These are phyloP conservation scores for Hydrophis major DNA, from an alignment of 2,797 vertebrate genomes.

Conservation along the genomic window DNA sequence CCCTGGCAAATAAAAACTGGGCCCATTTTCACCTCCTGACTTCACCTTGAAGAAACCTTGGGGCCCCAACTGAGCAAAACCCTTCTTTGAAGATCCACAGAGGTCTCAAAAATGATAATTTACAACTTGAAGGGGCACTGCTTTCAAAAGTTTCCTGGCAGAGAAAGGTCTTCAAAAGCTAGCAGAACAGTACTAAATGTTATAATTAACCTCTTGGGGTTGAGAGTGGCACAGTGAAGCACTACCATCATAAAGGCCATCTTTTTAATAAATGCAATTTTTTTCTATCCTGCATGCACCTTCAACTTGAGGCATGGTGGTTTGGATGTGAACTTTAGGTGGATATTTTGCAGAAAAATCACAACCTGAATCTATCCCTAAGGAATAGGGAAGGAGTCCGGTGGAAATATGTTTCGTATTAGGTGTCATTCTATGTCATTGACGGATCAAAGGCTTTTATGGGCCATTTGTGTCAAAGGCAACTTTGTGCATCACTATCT, in stretches of 20 bases:
- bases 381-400: not conserved
- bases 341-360: not conserved
- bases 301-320: not conserved
- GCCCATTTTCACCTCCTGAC: not conserved
- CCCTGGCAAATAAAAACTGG: not conserved
- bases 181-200: not conserved
- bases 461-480: not conserved
- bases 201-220: not conserved
- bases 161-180: not conserved
- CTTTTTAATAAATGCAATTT: not conserved
- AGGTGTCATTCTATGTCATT: not conserved
- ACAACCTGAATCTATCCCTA: not conserved
- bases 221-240: not conserved
- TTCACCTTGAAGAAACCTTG: not conserved
- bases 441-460: not conserved
- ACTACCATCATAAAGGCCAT: not conserved
- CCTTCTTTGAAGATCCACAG: not conserved
- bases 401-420: not conserved
- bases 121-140: not conserved
- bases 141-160: not conserved
- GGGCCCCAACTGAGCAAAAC: not conserved
- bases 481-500: accelerated
- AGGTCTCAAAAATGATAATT: not conserved
- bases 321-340: not conserved
- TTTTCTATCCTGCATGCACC: not conserved